Base-by-base conservation (phyloP, 1,140 invertebrate genomes). In the Spodoptera litura region DNA sequence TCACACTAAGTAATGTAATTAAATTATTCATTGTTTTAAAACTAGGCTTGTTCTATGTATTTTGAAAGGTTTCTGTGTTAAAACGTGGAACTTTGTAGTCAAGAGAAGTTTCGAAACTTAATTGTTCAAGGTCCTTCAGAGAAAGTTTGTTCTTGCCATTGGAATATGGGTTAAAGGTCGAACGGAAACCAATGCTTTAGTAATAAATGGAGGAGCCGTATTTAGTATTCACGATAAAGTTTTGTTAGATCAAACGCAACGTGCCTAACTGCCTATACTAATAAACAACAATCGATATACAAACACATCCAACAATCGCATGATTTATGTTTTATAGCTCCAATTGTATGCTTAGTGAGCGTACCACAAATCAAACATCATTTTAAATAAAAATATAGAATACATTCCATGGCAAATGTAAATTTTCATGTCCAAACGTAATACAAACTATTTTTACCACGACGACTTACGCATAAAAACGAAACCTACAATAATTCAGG, bases 131-230 rank as follows among this genome's bases (percentile, higher is more conserved):
- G 58, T 31, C 27, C 27, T 35, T 61, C 27, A 9, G 58, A 13
- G 58, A 61, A 61, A 61, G 58, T 61, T 61, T 27, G 58, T 44
- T 44, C 58, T 61, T 61, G 27, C 27, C 58, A 35, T 61, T 61
- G 58, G 31, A 61, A 61, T 61, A 31, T 61, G 13, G 27, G 58
- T 61, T 61, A 61, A 61, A 61, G 58, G 27, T 61, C 58, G 58
- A 35, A 13, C 27, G 12, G 20, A 27, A 10, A 58, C 20, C 56
- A 27, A 58, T 27, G 20, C 56, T 27, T 20, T 10, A 13, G 4
- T 31, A 59, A 59, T 59, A 31, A 59, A 59, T 27, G 25, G 56
- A 10, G 25, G 25, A 31, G 27, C 4, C 27, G 13, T 27, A 35
- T 35, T 20, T 27, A 58, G 25, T 9, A 27, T 3, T 27, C 8